Evolutionary conservation across 2,888 invertebrate genomes (phyloP), one percentile per base, ranked within the genome.

Genomic region (Flabesymbios commensalis): DNA sequence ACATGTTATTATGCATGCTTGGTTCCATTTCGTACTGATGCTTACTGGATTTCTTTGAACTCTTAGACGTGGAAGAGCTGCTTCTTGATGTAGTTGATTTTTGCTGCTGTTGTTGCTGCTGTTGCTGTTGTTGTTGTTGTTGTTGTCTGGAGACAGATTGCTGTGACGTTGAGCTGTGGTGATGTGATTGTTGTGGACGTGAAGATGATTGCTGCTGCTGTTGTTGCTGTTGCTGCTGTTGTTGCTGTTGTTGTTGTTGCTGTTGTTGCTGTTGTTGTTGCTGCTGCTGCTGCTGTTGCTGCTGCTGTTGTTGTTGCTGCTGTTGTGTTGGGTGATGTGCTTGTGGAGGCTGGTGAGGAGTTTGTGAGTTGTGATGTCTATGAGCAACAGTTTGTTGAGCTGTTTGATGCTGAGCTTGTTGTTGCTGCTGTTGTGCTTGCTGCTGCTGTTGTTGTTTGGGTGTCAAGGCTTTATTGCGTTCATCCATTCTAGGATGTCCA

Each of bases 1-100:
- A 70, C 24, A 52, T 59, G 64, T 45, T 56, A 63, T 42, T 65
- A 47, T 17, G 31, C 45, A 32, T 28, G 42, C 29, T 48, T 47
- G 42, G 45, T 19, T 24, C 32, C 28, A 19, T 19, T 7, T n/a
- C 7, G 5, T 41, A 32, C 17, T 19, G 28, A 19, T 24, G 51
- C 3, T 4, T 3, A 26, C 19, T 10, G n/a, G 59, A 29, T 42
- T 60, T 43, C 41, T 48, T 57, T 31, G 57, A 32, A n/a, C 45
- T 28, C 19, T 57, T 51, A n/a, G 51, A 17, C n/a, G 61, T 28
- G 19, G 49, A 26, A 28, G 61, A 28, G 3, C 57, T 19, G n/a
- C n/a, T 19, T 7, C 24, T n/a, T 22, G 45, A 32, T n/a, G 43
- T 24, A 39, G 4, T 36, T 17, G 26, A 24, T 26, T 36, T 57